These are phyloP conservation scores for Diglossa cyanea DNA, from an alignment of 2,797 vertebrate species.

Conservation along the genomic window DNA sequence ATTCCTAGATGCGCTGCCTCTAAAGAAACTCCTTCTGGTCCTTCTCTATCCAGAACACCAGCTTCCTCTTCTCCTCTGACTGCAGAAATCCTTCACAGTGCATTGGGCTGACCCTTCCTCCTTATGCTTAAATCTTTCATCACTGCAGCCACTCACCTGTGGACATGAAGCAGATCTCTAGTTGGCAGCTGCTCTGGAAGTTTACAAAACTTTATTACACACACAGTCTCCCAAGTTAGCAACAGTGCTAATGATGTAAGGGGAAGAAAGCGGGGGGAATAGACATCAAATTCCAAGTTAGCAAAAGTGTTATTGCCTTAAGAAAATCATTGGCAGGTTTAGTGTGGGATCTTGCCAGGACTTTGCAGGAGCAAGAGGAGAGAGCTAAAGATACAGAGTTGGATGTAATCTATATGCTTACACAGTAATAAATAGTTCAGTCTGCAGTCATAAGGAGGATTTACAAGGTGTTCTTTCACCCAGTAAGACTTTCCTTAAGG, in stretches of 20 bases:
- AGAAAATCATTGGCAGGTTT: background rate
- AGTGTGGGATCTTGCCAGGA: slow-evolving; percentile 12
- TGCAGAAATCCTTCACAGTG: background rate
- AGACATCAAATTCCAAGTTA: background rate
- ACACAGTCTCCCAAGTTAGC: background rate
- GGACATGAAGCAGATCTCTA: background rate
- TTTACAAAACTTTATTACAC: background rate
- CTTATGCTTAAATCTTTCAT: background rate
- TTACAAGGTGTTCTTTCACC: background rate
- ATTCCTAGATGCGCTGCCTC: background rate
- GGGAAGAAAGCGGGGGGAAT: background rate
- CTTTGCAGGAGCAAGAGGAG: background rate
- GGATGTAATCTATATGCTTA: background rate
- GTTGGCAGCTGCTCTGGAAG: background rate
- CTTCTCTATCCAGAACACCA: background rate
- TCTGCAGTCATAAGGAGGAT: background rate
- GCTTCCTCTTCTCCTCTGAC: background rate
- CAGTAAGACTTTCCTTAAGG: background rate
- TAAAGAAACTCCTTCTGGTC: background rate
- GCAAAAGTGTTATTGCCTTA: background rate
- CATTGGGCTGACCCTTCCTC: background rate
- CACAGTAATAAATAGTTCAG: slow-evolving; percentile 23
- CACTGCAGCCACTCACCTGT: background rate
- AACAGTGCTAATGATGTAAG: background rate
- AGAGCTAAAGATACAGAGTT: slow-evolving; percentile 21